Conservation (phyloP, 2,888 invertebrate genomes). For the Catocala sponsa region DNA sequence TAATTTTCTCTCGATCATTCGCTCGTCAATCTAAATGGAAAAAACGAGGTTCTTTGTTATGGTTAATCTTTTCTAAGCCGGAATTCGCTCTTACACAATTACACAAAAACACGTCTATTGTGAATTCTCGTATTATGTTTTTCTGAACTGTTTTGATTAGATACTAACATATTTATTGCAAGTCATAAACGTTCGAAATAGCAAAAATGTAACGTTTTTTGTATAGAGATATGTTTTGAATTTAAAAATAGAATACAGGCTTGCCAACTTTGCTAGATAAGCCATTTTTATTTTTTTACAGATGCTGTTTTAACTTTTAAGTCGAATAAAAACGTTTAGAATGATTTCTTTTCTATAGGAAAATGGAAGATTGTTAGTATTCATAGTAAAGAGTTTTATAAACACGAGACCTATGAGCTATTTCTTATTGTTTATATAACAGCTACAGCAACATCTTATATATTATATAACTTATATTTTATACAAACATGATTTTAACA, state of each 20-base stretch:
- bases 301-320: no score
- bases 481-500: constrained; percentile 34
- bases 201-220: constrained; percentile 4
- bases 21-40: no score
- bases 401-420: constrained; percentile 7
- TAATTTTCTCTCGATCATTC: background rate
- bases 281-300: no score
- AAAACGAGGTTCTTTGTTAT: constrained; percentile 6
- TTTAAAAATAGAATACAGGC: background rate
- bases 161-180: constrained; percentile 3
- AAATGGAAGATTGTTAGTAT: background rate
- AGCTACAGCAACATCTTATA: constrained; percentile 55
- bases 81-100: constrained; percentile 52
- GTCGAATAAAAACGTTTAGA: no score
- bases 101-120: constrained; percentile 57
- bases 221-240: background rate
- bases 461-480: constrained; percentile 32
- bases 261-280: no score
- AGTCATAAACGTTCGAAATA: constrained; percentile 12
- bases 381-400: constrained; percentile 2
- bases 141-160: constrained; percentile 32
- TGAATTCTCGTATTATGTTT: constrained; percentile 43
- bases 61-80: constrained; percentile 58
- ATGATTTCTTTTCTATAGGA: no score
- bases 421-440: constrained; percentile 31